These are phyloP conservation scores for Chymomyza procnemis DNA, from an alignment of 2,888 invertebrate genomes.

Conservation along the genomic window DNA sequence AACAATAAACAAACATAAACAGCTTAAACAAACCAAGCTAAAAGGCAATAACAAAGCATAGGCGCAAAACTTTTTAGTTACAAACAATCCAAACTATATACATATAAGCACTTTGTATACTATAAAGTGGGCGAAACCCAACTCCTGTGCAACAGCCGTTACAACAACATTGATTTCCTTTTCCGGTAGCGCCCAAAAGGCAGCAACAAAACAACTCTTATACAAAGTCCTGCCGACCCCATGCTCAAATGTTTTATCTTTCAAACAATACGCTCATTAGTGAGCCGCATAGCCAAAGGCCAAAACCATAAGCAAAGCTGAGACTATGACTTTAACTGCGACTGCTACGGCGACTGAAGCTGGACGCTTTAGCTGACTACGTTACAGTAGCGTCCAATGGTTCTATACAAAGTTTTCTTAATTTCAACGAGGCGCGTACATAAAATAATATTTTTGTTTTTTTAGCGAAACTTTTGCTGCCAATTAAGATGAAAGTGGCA, in stretches of 20 bases:
- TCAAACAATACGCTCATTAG: constrained; percentile 70
- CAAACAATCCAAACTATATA: neutral
- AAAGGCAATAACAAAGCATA: neutral
- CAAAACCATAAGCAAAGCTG: neutral
- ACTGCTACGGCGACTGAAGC: constrained; percentile 13
- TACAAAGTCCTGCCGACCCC: neutral
- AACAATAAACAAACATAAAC: neutral
- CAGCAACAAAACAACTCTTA: neutral
- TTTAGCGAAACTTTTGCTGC: constrained; percentile 48
- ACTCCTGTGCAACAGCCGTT: neutral
- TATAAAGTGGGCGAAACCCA: neutral
- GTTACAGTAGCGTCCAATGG: constrained; percentile 2
- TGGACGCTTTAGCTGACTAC: neutral
- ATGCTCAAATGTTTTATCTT: constrained; percentile 40
- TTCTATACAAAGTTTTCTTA: constrained; percentile 54
- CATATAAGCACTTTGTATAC: neutral
- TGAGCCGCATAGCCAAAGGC: constrained; percentile 27
- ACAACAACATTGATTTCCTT: neutral
- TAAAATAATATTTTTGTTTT: constrained; percentile 71
- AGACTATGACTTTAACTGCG: neutral
- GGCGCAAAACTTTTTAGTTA: neutral
- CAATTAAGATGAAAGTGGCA: constrained; percentile 59
- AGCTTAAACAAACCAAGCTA: neutral
- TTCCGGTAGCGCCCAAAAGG: neutral
- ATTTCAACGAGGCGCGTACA: constrained; percentile 48